phyloP scores from a whole-genome alignment of 2,888 invertebrate species.

The Leistus spinibarbis region DNA sequence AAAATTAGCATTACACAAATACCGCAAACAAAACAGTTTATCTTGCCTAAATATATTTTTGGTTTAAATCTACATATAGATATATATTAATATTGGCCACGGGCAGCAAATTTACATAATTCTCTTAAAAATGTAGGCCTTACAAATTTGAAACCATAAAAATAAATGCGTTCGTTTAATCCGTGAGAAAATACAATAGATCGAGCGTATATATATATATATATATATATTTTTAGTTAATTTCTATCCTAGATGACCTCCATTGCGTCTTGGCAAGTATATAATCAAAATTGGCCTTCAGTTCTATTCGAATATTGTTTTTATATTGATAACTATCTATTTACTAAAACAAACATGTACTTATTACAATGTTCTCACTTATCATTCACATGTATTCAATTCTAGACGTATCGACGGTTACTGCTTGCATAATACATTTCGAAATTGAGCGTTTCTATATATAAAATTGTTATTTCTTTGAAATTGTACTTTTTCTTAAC shows the following conservation, averaged over 20 bases:
- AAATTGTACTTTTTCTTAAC: neutral
- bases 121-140: neutral
- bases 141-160: neutral
- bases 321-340: neutral
- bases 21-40: no score
- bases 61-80: constrained; percentile 24
- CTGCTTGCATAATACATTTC: constrained; percentile 2
- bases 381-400: constrained; percentile 4
- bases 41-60: constrained; percentile 17
- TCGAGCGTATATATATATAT: constrained; percentile 8
- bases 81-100: constrained; percentile 25
- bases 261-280: neutral
- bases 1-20: neutral
- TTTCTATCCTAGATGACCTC: constrained; percentile 27
- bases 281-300: constrained; percentile 34
- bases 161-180: constrained; percentile 1
- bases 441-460: neutral
- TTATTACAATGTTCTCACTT: constrained; percentile 1
- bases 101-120: constrained; percentile 28
- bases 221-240: constrained; percentile 12
- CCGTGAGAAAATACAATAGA: constrained; percentile 21
- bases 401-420: neutral
- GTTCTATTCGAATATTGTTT: neutral
- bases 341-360: constrained; percentile 6
- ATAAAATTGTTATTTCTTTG: neutral